Percentiles rank a stretch among this genome's conserved stretches.
phyloP scores from a whole-genome alignment of 92 coral and sea anemone genomes.

The Metridium senile region DNA sequence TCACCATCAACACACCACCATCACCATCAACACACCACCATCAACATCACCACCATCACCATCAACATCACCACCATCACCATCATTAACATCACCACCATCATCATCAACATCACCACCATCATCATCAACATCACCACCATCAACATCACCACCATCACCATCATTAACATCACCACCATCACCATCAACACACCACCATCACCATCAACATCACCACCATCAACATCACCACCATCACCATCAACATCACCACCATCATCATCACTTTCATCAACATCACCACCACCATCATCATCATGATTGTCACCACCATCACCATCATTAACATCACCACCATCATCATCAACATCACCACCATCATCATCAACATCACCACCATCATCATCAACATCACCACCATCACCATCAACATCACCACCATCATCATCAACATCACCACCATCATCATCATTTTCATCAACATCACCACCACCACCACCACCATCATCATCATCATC shows the following conservation, averaged over 20 bases:
- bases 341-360: not conserved
- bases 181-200: not conserved
- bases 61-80: not conserved
- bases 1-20: not conserved
- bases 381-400: not conserved
- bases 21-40: not conserved
- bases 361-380: not conserved
- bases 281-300: not conserved
- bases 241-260: not conserved
- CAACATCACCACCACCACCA: not conserved
- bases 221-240: not conserved
- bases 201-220: not conserved
- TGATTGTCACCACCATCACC: not conserved
- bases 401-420: not conserved
- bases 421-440: not conserved
- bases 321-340: not conserved
- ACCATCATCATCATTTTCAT: not conserved
- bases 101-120: not conserved
- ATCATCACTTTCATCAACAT: not conserved
- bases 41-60: not conserved
- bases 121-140: not conserved
- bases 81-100: not conserved
- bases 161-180: not conserved
- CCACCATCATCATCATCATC: not conserved
- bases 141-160: not conserved